A percentile compares a stretch with the other conserved stretches of the same genome.
Conservation (phyloP, 2,888 invertebrate genomes). For the Mechanitis mazaeus region DNA sequence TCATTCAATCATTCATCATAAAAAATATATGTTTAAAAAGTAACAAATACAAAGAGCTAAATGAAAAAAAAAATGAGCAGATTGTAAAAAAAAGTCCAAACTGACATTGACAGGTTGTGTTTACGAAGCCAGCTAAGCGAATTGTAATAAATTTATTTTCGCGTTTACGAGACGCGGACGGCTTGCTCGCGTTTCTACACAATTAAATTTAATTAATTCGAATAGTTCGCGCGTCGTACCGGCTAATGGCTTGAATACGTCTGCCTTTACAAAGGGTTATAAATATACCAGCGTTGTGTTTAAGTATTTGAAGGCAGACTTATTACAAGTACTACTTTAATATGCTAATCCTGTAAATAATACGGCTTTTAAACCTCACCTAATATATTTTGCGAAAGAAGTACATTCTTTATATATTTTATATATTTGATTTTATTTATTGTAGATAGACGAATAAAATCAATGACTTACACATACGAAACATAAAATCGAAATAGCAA, state of each 20-base stretch:
- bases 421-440: neutral
- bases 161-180: constrained; percentile 46
- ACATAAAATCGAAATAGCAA: neutral
- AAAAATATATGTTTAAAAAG: neutral
- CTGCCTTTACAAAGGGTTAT: constrained; percentile 58
- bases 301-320: constrained; percentile 22
- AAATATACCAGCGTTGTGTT: constrained; percentile 43
- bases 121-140: constrained; percentile 36
- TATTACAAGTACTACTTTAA: constrained; percentile 11
- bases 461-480: neutral
- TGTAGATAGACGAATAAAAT: neutral
- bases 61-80: neutral
- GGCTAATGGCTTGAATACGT: constrained; percentile 66
- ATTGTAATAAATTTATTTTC: constrained; percentile 43
- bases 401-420: neutral
- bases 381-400: neutral
- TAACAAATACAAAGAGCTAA: neutral
- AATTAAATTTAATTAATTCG: constrained; percentile 75
- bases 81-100: neutral
- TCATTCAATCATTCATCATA: neutral
- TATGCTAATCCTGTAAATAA: constrained; percentile 4
- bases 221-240: constrained; percentile 67
- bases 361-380: neutral
- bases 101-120: constrained; percentile 30
- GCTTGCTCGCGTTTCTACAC: constrained; percentile 57